These are phyloP conservation scores for Arge pagana DNA, from an alignment of 2,888 invertebrate species.

Conservation along the genomic window DNA sequence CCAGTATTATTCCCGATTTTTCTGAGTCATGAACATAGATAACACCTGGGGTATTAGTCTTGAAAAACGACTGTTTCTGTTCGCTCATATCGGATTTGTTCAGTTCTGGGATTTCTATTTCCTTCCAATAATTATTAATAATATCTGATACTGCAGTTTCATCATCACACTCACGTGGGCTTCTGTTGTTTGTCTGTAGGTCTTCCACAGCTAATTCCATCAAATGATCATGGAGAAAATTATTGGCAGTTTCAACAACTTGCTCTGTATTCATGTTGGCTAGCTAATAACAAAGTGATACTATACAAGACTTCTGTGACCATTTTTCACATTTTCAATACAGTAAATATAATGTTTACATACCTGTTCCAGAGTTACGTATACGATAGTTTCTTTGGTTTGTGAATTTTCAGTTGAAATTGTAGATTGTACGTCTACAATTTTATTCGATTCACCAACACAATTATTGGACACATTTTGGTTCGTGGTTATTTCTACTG, in stretches of 20 bases:
- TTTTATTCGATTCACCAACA: no score
- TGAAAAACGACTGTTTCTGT: neutral
- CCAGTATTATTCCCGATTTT: conserved; percentile 9
- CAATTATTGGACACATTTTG: no score
- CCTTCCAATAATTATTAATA: conserved; percentile 12
- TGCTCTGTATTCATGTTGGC: conserved; percentile 36
- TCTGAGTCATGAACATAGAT: conserved; percentile 20
- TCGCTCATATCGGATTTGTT: neutral
- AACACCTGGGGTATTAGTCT: conserved; percentile 7
- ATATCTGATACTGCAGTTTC: conserved; percentile 10
- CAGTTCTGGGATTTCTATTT: conserved; percentile 7
- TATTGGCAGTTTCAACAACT: conserved; percentile 33
- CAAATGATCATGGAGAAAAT: conserved; percentile 34
- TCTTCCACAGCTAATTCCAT: conserved; percentile 37
- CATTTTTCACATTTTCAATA: neutral
- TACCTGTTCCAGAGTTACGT: conserved; percentile 42
- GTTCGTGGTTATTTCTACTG: no score
- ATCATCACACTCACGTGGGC: neutral
- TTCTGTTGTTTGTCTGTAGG: conserved; percentile 2
- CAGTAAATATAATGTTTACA: conserved; percentile 13
- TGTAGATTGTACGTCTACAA: conserved; percentile 12
- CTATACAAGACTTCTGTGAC: conserved; percentile 5
- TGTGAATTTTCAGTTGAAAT: conserved; percentile 17
- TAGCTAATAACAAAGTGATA: conserved; percentile 30
- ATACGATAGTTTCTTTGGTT: conserved; percentile 37